These are phyloP conservation scores for Protosalanx chinensis DNA, from an alignment of 2,797 vertebrate species.

Conservation along the genomic window DNA sequence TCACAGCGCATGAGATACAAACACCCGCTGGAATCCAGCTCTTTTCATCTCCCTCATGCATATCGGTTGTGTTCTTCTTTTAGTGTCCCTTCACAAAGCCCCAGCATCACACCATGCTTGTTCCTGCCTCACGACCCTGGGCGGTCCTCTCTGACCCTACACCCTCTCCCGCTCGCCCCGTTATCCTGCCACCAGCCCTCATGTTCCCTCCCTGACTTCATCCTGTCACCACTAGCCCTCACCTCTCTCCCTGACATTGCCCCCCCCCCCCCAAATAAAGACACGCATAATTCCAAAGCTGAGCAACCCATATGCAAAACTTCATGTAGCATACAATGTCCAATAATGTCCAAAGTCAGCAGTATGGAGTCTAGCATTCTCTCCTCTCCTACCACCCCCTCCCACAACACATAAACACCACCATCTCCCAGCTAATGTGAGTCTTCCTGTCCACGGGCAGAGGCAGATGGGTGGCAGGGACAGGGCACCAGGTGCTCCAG, in stretches of 20 bases:
- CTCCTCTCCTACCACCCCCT: constrained; percentile 8
- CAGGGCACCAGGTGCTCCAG: constrained; percentile 54
- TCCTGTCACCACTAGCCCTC: neutral
- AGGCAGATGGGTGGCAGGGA: constrained; percentile 27
- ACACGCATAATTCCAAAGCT: neutral
- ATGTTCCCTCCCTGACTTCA: constrained; percentile 22
- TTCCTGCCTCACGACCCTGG: too few species aligned
- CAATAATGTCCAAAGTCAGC: too few species aligned
- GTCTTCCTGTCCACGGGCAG: too few species aligned
- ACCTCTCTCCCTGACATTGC: neutral
- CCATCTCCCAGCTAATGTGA: neutral
- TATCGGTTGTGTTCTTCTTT: constrained; percentile 38
- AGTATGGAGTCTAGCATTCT: neutral
- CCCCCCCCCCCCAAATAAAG: neutral
- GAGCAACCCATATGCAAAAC: neutral
- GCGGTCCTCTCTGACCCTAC: constrained; percentile 24
- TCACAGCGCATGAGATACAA: constrained; percentile 41
- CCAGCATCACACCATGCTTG: constrained; percentile 40
- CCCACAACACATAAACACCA: constrained; percentile 22
- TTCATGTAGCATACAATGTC: neutral
- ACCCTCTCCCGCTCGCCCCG: neutral
- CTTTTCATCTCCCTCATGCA: constrained; percentile 28
- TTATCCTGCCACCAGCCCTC: constrained; percentile 38
- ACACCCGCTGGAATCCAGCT: constrained; percentile 51
- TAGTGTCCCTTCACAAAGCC: constrained; percentile 27